Evolutionary conservation across 2,797 vertebrate species (phyloP), one percentile per base, ranked within the genome.

Genomic region (Ibycter americanus): DNA sequence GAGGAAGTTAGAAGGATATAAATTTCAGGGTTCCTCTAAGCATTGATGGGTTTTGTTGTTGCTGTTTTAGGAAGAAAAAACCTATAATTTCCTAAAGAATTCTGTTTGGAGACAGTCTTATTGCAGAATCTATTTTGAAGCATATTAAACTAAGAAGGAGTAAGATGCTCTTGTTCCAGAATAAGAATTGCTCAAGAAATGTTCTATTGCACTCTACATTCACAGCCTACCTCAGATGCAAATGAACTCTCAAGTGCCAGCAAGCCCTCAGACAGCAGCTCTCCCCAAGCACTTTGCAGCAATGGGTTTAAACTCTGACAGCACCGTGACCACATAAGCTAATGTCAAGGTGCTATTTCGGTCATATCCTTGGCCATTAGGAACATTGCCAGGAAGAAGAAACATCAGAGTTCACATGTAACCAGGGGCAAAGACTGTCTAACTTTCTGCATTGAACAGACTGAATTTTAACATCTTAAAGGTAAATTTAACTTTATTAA

Each of bases 161-260:
- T 78, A 91, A 93, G 79, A 78, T 67, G 42, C 80, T 83, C 77
- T 71, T 44, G 8, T 91, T 90, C 68, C 77, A 83, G 77, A 95
- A 71, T 62, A 92, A 78, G 72, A 93, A 93, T 79, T 82, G 29
- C 52, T 90, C 27, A 52, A 65, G 87, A 74, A 93, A 76, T 51
- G 40, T 91, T 81, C 78, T 74, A 1, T 34, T 90, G 42, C 80
- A 81, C 76, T 95, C 76, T 20, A 32, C 42, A 52, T 72, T 90
- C 89, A 65, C 70, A 90, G 79, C 68, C 79, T 96, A 72, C 79
- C 93, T 95, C 70, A 40, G 61, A 96, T 95, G 91, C 85, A 96
- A 95, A 96, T 88, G 61, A 94, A 83, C 67, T 86, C 89, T 90
- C 80, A 52, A 94, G 95, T 93, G 80, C 68, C 82, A 65, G 83